Percentiles rank a stretch among this genome's conserved stretches.
phyloP scores from a whole-genome alignment of 64 coral and sea anemone genomes.

The Orbicella faveolata region DNA sequence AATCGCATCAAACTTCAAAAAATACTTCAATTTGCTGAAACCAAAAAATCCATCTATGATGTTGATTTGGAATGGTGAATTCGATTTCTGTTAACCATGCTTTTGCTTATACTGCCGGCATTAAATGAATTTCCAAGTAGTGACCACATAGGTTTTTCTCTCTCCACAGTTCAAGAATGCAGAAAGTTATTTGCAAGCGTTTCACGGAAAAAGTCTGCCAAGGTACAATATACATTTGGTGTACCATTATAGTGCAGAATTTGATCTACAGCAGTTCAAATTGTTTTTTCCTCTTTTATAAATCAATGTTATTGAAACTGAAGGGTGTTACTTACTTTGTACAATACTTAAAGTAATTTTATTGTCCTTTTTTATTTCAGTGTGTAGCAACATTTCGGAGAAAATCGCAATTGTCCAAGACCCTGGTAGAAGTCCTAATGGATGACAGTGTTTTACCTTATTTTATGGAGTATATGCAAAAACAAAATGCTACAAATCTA shows the following conservation, averaged over 20 bases:
- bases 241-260: not conserved
- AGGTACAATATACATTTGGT: not conserved
- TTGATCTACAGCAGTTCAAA: too few species aligned
- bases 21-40: too few species aligned
- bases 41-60: too few species aligned
- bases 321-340: not conserved
- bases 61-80: too few species aligned
- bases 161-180: constrained; percentile 44
- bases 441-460: constrained; percentile 91
- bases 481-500: constrained; percentile 92
- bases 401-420: constrained; percentile 86
- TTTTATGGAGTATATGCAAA: constrained; percentile 97
- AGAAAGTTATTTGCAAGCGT: constrained; percentile 34
- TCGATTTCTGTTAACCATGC: too few species aligned
- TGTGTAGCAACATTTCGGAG: constrained; percentile 91
- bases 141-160: not conserved
- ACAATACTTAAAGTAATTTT: not conserved
- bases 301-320: too few species aligned
- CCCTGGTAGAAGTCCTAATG: constrained; percentile 69
- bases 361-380: constrained; percentile 51
- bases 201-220: constrained; percentile 25
- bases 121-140: too few species aligned
- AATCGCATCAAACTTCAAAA: too few species aligned
- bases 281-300: too few species aligned
- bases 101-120: too few species aligned